phyloP scores from a whole-genome alignment of 2,113 vertebrate genomes.

The Arenaria interpres region DNA sequence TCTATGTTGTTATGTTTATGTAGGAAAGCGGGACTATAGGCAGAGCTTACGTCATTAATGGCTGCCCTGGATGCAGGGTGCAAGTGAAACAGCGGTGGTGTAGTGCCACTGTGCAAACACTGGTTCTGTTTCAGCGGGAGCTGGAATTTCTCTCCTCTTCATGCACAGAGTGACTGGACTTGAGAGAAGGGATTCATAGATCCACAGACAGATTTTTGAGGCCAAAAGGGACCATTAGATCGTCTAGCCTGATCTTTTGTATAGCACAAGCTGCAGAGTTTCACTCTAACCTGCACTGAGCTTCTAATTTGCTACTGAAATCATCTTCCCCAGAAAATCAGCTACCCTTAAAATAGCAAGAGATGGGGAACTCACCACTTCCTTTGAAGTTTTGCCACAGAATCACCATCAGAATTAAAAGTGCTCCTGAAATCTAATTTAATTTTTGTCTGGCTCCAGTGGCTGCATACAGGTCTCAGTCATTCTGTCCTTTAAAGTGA shows the following conservation, averaged over 20 bases:
- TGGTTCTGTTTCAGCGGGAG: accelerated
- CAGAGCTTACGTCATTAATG: accelerated
- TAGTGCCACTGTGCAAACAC: neutral
- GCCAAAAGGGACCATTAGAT: neutral
- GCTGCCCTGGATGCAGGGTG: neutral
- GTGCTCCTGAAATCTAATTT: neutral
- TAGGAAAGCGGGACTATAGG: neutral
- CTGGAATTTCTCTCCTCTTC: neutral
- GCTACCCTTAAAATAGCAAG: neutral
- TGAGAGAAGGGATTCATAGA: neutral
- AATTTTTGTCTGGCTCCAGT: neutral
- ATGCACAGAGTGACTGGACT: accelerated
- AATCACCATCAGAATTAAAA: neutral
- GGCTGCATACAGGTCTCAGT: neutral
- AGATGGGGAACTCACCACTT: neutral
- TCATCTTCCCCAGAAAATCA: neutral
- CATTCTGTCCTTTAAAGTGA: neutral
- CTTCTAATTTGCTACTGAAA: neutral
- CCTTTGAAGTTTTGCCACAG: neutral
- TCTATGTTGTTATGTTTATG: neutral
- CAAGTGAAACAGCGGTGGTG: neutral
- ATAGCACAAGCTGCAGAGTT: neutral
- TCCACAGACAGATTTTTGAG: neutral
- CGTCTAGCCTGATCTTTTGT: neutral
- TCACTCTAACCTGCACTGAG: neutral